Conservation (phyloP, 2,888 invertebrate genomes). For the Brachylomia viminalis region DNA sequence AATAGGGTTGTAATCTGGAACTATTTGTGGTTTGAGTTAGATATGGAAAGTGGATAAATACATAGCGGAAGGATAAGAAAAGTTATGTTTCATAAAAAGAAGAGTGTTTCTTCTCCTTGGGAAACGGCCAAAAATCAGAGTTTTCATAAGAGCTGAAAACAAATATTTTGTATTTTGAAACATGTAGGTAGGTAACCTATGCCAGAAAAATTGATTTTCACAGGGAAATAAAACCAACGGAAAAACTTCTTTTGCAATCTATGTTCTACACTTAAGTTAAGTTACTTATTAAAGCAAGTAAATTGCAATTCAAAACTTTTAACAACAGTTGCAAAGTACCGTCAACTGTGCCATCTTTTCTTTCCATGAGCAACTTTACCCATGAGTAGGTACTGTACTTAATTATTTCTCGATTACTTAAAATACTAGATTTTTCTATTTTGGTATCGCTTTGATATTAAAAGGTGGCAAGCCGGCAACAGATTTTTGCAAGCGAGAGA, state of each 20-base stretch:
- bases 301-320: conserved; percentile 9
- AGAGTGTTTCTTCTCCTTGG: background rate
- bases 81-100: background rate
- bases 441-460: too few species aligned
- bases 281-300: background rate
- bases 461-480: too few species aligned
- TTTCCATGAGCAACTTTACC: too few species aligned
- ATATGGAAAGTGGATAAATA: background rate
- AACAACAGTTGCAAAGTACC: conserved; percentile 27
- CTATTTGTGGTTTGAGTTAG: background rate
- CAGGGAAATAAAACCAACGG: background rate
- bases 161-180: background rate
- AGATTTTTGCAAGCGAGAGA: too few species aligned
- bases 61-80: background rate
- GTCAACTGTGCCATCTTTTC: too few species aligned
- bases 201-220: too few species aligned
- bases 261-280: background rate
- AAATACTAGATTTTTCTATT: too few species aligned
- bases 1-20: conserved; percentile 13
- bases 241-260: background rate
- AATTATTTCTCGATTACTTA: too few species aligned
- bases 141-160: background rate
- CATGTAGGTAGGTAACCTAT: background rate
- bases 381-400: too few species aligned
- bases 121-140: background rate